Percentiles rank a stretch among this genome's conserved stretches.
Conservation (phyloP, 2,888 invertebrate genomes). For the Amphimallon solstitiale region DNA sequence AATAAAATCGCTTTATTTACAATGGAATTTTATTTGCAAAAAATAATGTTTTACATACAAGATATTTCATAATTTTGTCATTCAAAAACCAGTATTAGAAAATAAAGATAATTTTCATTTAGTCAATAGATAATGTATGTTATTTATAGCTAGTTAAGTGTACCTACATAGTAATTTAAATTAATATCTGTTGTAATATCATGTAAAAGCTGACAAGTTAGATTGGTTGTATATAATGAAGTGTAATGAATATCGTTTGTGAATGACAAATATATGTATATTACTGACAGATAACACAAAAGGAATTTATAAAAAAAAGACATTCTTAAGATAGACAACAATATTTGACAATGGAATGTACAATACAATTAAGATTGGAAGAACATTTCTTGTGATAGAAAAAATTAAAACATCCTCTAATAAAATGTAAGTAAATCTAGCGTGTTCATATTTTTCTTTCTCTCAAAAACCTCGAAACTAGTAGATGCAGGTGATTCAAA, state of each 20-base stretch:
- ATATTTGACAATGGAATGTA: conserved; percentile 15
- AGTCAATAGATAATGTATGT: not conserved
- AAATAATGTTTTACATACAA: conserved; percentile 34
- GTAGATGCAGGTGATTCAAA: not conserved
- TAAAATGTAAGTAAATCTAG: not conserved
- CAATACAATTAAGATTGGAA: conserved; percentile 13
- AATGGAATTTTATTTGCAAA: conserved; percentile 36
- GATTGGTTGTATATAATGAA: not conserved
- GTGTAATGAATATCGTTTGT: conserved; percentile 11
- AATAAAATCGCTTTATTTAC: conserved; percentile 14
- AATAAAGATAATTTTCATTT: not conserved
- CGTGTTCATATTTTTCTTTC: not conserved
- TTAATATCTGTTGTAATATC: not conserved
- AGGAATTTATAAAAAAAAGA: conserved; percentile 8
- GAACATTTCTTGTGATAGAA: not conserved
- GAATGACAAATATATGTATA: conserved; percentile 23
- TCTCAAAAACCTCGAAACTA: too few relatives aligned
- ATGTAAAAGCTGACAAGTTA: conserved; percentile 4
- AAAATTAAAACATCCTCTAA: not conserved
- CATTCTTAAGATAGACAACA: conserved; percentile 13
- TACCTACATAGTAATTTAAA: conserved; percentile 8
- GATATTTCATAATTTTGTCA: conserved; percentile 21
- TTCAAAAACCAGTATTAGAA: conserved; percentile 18
- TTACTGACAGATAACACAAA: not conserved
- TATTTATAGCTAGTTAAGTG: too few relatives aligned